Base-by-base conservation (phyloP, 1,140 invertebrate species). In the Meloidogyne exigua region DNA sequence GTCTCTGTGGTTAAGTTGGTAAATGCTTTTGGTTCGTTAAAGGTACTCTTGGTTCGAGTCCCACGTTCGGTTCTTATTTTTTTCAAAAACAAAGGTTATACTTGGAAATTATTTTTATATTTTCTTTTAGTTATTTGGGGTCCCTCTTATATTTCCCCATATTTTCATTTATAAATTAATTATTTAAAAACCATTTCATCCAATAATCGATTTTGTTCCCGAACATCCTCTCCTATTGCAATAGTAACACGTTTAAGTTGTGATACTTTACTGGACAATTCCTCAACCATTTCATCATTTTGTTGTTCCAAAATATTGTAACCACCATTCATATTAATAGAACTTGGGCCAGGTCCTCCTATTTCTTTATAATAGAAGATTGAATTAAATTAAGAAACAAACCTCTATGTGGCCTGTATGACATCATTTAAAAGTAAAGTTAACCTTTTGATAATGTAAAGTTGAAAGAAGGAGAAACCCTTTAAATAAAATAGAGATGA, bases 151-250 rank as follows among this genome's bases (percentile, higher is more conserved):
- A n/a, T n/a, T n/a, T n/a, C n/a, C n/a, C n/a, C n/a, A n/a, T n/a
- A n/a, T n/a, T n/a, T n/a, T n/a, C n/a, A n/a, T n/a, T n/a, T n/a
- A n/a, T n/a, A n/a, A n/a, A n/a, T n/a, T n/a, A 39, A 42, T 28
- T 9, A n/a, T n/a, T n/a, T n/a, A 57, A 57, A 57, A 65, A 77
- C 81, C 85, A 85, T 87, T 49, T 79, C 76, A 42, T 80, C 69
- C 39, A 85, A 42, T n/a, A 87, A 67, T 18, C 76, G 68, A 71
- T 85, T 87, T 76, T 85, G 83, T n/a, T 85, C 85, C 13, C 83
- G 79, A n/a, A 86, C 83, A 68, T 85, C 85, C 7, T 85, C 83
- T n/a, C 83, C 83, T 72, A 85, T 85, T 13, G 79, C 83, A 44
- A 85, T 85, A 28, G 83, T 85, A 5, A 85, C 79, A 10, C 80